These are phyloP conservation scores for Lates calcarifer DNA, from an alignment of 2,113 vertebrate species.

Conservation along the genomic window DNA sequence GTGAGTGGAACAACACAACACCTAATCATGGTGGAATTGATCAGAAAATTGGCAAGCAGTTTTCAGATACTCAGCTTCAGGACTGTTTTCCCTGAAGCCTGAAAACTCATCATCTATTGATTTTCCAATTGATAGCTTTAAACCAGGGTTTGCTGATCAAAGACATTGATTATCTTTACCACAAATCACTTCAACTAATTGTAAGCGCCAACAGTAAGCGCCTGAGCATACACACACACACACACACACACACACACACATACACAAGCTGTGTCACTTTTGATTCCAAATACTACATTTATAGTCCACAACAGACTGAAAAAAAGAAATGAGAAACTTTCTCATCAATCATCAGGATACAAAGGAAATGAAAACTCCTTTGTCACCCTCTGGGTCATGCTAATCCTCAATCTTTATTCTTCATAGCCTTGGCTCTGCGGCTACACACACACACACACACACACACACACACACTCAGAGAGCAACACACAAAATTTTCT, in stretches of 20 bases:
- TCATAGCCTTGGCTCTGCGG: conserved; percentile 30
- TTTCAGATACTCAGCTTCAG: conserved; percentile 20
- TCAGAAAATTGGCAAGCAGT: conserved; percentile 31
- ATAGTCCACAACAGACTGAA: conserved; percentile 13
- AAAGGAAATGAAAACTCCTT: conserved; percentile 57
- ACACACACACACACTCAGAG: conserved; percentile 14
- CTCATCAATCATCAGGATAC: conserved; percentile 51
- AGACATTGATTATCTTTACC: conserved; percentile 50
- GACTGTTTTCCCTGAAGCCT: conserved; percentile 8
- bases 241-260: conserved; percentile 1
- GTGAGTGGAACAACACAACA: not conserved
- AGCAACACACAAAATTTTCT: conserved; percentile 31
- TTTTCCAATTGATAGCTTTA: conserved; percentile 43
- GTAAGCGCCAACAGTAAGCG: not conserved
- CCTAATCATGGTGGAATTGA: conserved; percentile 37
- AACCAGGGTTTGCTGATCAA: conserved; percentile 54
- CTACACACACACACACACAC: conserved; percentile 34
- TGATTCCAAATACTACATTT: conserved; percentile 4
- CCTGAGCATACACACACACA: conserved; percentile 1
- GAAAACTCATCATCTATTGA: conserved; percentile 62
- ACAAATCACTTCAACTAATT: conserved; percentile 29
- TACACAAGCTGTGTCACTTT: not conserved
- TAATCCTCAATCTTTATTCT: conserved; percentile 59
- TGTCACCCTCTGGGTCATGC: conserved; percentile 28
- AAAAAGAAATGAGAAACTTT: conserved; percentile 36